Evolutionary conservation across 2,888 invertebrate species (phyloP).

Genomic region (Epirrhoe alternata): DNA sequence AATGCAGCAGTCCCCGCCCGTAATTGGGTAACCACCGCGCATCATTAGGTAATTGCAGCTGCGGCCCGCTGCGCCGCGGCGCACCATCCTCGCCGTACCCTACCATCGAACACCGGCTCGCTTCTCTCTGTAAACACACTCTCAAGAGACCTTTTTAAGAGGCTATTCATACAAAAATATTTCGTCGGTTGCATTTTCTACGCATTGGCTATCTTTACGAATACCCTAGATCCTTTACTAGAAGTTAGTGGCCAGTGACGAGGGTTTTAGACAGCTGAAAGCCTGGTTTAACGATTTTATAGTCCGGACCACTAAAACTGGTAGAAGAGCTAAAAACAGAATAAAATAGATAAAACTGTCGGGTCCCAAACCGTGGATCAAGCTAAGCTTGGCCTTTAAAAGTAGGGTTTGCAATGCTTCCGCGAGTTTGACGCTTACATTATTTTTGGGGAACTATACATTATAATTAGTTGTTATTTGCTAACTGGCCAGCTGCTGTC

Average conservation of each 20-base stretch:
- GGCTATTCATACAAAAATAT: too few species aligned
- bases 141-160: too few species aligned
- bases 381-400: slow-evolving; percentile 17
- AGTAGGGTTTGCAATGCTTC: neutral
- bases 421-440: neutral
- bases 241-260: neutral
- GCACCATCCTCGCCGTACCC: slow-evolving; percentile 29
- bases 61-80: slow-evolving; percentile 53
- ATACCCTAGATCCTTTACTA: too few species aligned
- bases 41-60: slow-evolving; percentile 82
- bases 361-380: slow-evolving; percentile 11
- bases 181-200: too few species aligned
- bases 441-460: too few species aligned
- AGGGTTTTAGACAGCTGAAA: neutral
- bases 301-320: neutral
- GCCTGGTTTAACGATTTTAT: neutral
- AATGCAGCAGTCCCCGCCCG: slow-evolving; percentile 64
- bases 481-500: too few species aligned
- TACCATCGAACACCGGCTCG: slow-evolving; percentile 43
- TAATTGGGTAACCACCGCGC: slow-evolving; percentile 78
- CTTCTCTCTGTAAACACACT: too few species aligned
- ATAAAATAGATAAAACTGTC: neutral
- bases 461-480: too few species aligned
- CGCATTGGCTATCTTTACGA: too few species aligned
- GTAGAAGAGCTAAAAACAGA: neutral